Conservation (phyloP, 2,888 invertebrate genomes). For the Meteorus colon region DNA sequence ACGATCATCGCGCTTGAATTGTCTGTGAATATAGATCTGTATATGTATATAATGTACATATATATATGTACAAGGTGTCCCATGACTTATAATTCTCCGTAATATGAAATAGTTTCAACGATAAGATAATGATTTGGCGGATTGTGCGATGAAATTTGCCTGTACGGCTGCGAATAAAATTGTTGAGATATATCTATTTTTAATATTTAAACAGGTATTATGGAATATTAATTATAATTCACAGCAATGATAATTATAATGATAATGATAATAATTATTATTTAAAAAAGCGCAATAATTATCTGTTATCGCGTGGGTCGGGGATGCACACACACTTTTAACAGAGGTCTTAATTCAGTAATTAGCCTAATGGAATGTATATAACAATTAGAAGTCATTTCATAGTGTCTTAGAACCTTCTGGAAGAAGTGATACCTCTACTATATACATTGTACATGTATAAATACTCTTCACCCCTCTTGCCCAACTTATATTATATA, state of each 20-base stretch:
- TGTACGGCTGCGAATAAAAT: too few species aligned
- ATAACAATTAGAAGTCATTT: conserved; percentile 72
- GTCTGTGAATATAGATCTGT: conserved; percentile 39
- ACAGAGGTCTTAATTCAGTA: conserved; percentile 72
- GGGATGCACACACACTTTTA: conserved; percentile 53
- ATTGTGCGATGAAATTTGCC: too few species aligned
- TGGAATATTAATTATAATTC: background rate
- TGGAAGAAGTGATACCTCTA: conserved; percentile 12
- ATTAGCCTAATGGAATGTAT: conserved; percentile 74
- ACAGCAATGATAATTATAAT: background rate
- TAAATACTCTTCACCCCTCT: conserved; percentile 40
- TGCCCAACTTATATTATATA: conserved; percentile 40
- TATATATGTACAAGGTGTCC: background rate
- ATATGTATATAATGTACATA: background rate
- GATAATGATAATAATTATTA: background rate
- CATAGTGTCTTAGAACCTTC: conserved; percentile 56
- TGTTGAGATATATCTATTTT: too few species aligned
- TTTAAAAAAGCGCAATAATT: background rate
- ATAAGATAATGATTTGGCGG: too few species aligned
- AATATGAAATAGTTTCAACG: too few species aligned
- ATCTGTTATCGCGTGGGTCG: conserved; percentile 1
- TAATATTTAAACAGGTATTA: too few species aligned
- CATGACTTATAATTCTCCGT: too few species aligned
- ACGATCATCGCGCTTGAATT: conserved; percentile 50
- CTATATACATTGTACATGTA: conserved; percentile 19